Evolutionary conservation across 2,113 vertebrate species (phyloP).

Genomic region (Meriones unguiculatus): DNA sequence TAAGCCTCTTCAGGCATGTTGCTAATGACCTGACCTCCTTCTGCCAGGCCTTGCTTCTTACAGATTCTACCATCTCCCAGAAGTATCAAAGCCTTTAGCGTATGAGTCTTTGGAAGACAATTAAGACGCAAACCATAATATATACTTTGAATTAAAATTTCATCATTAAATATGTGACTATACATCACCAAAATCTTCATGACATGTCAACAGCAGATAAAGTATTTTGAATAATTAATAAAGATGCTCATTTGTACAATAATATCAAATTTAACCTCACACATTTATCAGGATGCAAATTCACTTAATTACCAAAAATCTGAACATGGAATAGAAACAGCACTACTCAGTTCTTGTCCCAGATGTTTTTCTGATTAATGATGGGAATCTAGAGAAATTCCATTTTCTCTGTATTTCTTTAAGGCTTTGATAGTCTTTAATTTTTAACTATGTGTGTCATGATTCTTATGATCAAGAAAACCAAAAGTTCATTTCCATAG

Average conservation of each 20-base stretch:
- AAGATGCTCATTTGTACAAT: background rate
- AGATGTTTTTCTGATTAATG: slow-evolving; percentile 1
- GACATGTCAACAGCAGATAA: background rate
- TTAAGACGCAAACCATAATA: background rate
- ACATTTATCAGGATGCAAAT: slow-evolving; percentile 10
- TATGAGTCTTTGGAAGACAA: background rate
- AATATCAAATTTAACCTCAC: slow-evolving; percentile 29
- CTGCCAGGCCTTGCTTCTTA: background rate
- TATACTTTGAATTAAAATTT: slow-evolving; percentile 20
- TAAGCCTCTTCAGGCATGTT: too few species aligned
- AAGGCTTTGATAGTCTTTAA: slow-evolving; percentile 38
- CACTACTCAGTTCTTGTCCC: background rate
- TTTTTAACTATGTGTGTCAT: slow-evolving; percentile 43
- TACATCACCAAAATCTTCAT: background rate
- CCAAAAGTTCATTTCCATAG: background rate
- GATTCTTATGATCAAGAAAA: slow-evolving; percentile 46
- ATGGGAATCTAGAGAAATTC: slow-evolving; percentile 4
- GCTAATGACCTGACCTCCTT: background rate
- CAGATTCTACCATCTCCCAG: background rate
- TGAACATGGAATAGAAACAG: background rate
- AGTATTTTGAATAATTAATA: background rate
- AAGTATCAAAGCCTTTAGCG: background rate
- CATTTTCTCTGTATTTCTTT: background rate
- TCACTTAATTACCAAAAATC: background rate
- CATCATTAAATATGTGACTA: background rate